Evolutionary conservation across 2,888 invertebrate species (phyloP).

Genomic region (Mythimna ferrago): DNA sequence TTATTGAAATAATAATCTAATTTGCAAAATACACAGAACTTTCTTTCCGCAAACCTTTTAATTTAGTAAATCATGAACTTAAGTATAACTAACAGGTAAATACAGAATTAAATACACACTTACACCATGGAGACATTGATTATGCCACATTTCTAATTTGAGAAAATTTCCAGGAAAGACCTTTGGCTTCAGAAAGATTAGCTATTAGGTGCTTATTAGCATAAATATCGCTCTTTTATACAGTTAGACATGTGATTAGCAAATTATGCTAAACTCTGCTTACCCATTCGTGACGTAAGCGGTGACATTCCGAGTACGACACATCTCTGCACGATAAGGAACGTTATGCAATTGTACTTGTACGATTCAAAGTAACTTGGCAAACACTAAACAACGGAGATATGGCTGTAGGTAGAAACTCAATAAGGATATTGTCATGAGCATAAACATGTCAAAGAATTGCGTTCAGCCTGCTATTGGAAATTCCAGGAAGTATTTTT

Average conservation of each 20-base stretch:
- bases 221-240: constrained; percentile 34
- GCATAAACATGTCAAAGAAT: background rate
- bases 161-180: constrained; percentile 33
- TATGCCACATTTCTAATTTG: constrained; percentile 10
- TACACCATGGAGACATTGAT: background rate
- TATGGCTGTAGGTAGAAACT: constrained; percentile 45
- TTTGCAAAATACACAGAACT: background rate
- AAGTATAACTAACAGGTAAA: too few relatives aligned
- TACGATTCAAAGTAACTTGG: constrained; percentile 43
- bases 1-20: background rate
- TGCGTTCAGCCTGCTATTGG: background rate
- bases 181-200: constrained; percentile 25
- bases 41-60: background rate
- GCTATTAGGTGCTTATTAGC: constrained; percentile 23
- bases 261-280: constrained; percentile 52
- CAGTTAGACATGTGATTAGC: constrained; percentile 18
- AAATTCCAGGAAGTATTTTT: background rate
- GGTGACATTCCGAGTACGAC: constrained; percentile 41
- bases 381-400: constrained; percentile 35
- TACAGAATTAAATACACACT: background rate
- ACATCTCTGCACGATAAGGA: constrained; percentile 62
- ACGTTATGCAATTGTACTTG: constrained; percentile 61
- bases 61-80: background rate
- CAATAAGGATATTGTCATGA: background rate
- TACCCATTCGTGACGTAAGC: constrained; percentile 44